phyloP scores from a whole-genome alignment of 92 coral and sea anemone genomes.

The Parazoanthus swiftii region DNA sequence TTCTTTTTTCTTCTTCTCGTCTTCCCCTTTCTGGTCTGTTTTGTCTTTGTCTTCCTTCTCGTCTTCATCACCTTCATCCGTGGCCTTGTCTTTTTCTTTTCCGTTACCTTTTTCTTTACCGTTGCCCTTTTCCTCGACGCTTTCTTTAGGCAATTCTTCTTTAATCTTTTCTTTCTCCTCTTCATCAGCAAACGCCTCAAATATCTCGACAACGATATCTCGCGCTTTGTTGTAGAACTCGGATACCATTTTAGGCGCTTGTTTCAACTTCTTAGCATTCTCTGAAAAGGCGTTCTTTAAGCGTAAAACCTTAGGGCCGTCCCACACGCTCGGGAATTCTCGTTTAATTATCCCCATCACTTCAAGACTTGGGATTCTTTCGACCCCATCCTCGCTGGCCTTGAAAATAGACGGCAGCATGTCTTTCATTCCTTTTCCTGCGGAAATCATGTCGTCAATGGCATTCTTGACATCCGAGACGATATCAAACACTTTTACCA shows the following conservation, averaged over 20 bases:
- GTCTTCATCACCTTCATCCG: not conserved
- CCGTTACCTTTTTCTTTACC: constrained; percentile 25
- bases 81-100: constrained; percentile 2
- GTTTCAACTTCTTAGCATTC: constrained; percentile 59
- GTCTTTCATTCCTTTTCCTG: constrained; percentile 57
- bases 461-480: constrained; percentile 62
- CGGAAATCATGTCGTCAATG: constrained; percentile 53
- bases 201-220: constrained; percentile 53
- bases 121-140: constrained; percentile 16
- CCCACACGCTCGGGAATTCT: constrained; percentile 58
- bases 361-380: constrained; percentile 49
- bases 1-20: constrained; percentile 55
- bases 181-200: constrained; percentile 61
- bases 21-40: not conserved
- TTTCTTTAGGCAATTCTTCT: constrained; percentile 52
- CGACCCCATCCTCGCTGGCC: constrained; percentile 60
- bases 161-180: constrained; percentile 45
- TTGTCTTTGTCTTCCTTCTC: constrained; percentile 12
- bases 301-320: constrained; percentile 54
- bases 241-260: constrained; percentile 69
- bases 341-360: constrained; percentile 54
- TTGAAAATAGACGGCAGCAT: constrained; percentile 63
- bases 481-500: constrained; percentile 48
- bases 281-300: constrained; percentile 55
- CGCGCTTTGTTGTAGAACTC: constrained; percentile 68